phyloP scores from a whole-genome alignment of 1,140 invertebrate species.

The Aphis craccivora region DNA sequence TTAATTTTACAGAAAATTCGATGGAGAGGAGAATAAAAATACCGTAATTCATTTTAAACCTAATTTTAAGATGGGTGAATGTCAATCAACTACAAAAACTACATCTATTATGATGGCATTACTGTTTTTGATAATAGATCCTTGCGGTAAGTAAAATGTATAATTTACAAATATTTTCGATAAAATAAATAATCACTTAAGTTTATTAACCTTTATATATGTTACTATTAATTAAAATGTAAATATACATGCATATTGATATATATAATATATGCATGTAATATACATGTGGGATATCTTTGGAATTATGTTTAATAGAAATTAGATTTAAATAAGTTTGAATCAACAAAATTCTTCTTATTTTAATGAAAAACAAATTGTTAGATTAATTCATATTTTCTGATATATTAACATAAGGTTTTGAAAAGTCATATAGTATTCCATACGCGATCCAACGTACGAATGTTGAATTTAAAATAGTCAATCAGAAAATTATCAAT shows the following conservation, averaged over 20 bases:
- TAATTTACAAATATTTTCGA: background rate
- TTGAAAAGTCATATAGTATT: background rate
- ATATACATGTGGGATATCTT: background rate
- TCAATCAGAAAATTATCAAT: slow-evolving; percentile 38
- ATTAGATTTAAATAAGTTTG: background rate
- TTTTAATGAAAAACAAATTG: background rate
- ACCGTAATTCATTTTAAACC: background rate
- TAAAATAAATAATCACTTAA: background rate
- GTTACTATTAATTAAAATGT: background rate
- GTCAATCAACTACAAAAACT: background rate
- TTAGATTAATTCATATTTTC: slow-evolving; percentile 28
- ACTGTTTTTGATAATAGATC: background rate
- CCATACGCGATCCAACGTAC: background rate
- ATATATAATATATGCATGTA: too few relatives aligned
- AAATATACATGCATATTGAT: background rate
- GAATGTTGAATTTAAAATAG: slow-evolving; percentile 42
- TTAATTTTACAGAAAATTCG: background rate
- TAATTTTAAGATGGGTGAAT: slow-evolving; percentile 4
- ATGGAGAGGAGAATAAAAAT: slow-evolving; percentile 25
- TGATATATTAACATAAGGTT: background rate
- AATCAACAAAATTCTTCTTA: background rate
- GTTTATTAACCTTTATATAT: background rate
- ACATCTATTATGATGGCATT: background rate
- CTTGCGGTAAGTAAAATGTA: slow-evolving; percentile 29
- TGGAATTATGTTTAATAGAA: background rate